These are phyloP conservation scores for Eupeodes corollae DNA, from an alignment of 1,140 invertebrate species.

Conservation along the genomic window DNA sequence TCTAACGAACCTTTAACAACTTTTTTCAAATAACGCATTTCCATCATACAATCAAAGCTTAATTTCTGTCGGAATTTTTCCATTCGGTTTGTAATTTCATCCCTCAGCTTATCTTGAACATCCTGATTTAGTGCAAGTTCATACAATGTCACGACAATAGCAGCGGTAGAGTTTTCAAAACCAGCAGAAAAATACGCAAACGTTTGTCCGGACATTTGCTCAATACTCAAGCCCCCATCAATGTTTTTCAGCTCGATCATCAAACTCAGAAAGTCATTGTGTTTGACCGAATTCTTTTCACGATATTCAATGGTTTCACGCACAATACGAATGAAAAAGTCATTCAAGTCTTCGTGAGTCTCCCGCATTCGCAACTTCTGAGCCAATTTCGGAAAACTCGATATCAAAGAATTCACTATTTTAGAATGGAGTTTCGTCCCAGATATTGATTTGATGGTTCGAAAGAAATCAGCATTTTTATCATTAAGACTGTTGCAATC, in stretches of 20 bases:
- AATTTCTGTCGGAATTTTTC: constrained; percentile 29
- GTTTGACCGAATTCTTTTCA: constrained; percentile 31
- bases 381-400: constrained; percentile 25
- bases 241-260: constrained; percentile 31
- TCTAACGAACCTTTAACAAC: constrained; percentile 37
- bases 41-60: constrained; percentile 39
- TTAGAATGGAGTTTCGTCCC: not conserved
- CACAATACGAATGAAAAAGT: constrained; percentile 39
- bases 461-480: too few species aligned
- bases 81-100: constrained; percentile 38
- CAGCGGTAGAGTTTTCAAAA: constrained; percentile 45
- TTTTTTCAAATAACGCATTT: constrained; percentile 46
- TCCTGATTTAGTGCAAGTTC: constrained; percentile 42
- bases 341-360: constrained; percentile 23
- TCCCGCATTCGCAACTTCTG: constrained; percentile 15
- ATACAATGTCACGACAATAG: constrained; percentile 39
- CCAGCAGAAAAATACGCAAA: constrained; percentile 55
- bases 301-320: constrained; percentile 38
- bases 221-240: constrained; percentile 15
- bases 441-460: too few species aligned
- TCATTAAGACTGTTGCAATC: not conserved
- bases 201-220: constrained; percentile 41
- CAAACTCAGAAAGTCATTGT: constrained; percentile 44
- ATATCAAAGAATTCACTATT: constrained; percentile 23
- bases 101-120: constrained; percentile 38